phyloP scores from a whole-genome alignment of 1,140 invertebrate genomes.

The Tetramorium alpestre region DNA sequence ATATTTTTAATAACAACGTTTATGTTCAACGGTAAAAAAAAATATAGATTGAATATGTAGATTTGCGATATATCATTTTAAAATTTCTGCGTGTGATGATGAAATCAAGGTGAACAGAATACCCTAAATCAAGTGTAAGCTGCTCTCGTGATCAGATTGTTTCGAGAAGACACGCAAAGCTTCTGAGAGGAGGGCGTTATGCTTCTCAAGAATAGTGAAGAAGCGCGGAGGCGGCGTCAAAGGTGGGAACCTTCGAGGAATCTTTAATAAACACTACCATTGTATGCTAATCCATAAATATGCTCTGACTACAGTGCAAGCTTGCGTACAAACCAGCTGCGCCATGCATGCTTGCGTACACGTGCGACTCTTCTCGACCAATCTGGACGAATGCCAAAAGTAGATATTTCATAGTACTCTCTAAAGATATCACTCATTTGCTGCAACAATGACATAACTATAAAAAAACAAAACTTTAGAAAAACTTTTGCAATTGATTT shows the following conservation, averaged over 20 bases:
- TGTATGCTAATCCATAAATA: conserved; percentile 77
- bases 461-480: neutral
- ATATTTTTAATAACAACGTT: neutral
- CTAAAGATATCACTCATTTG: conserved; percentile 60
- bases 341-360: conserved; percentile 68
- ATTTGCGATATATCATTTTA: neutral
- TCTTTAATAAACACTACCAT: conserved; percentile 76
- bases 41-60: neutral
- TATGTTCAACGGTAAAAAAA: neutral
- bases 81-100: neutral
- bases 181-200: conserved; percentile 55
- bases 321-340: conserved; percentile 75
- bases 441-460: neutral
- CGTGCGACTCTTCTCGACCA: conserved; percentile 69
- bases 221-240: conserved; percentile 64
- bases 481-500: neutral
- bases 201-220: conserved; percentile 61
- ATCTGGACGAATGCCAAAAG: conserved; percentile 76
- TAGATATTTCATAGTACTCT: conserved; percentile 68
- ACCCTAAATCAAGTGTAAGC: neutral
- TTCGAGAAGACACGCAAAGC: conserved; percentile 45
- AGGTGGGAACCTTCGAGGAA: conserved; percentile 75
- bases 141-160: conserved; percentile 37
- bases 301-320: conserved; percentile 73
- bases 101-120: neutral